Evolutionary conservation across 2,888 invertebrate species (phyloP), one percentile per base, ranked within the genome.

Genomic region (Euproctis similis): DNA sequence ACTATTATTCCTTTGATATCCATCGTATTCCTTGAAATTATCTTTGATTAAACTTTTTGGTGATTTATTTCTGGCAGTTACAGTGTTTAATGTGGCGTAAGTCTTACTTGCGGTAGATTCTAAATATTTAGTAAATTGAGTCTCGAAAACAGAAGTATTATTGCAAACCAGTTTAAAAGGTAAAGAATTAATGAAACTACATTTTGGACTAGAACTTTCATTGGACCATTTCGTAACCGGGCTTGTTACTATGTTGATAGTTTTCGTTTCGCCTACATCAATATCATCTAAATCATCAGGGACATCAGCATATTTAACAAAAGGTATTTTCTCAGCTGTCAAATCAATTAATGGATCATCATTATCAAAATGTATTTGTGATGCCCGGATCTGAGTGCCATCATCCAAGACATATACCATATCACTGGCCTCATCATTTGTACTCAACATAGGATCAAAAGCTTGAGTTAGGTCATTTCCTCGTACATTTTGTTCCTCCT

Each of bases 361-460:
- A 19, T 84, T 84, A 25, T 84, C 81, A 21, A 84, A 84, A 31
- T 84, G 81, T 52, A 84, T 84, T 47, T 82, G 84, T 0, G 84
- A 84, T 0, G 84, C 80, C 26, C 71, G 55, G 1, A 84, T 82
- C 44, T 84, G 78, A 2, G 84, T 84, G 1, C 84, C 84, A 30
- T 84, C 84, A 21, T 82, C 76, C 8, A 84, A 38, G 0, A 82
- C 65, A 25, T 82, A 84, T 0, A 76, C 64, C 34, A 71, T 43
- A 22, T 75, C 78, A 4, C 50, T 50, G 32, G 43, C 25, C 0
- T 28, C 46, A 26, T 59, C 55, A 13, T 62, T 50, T 12, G 51
- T 40, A 7, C 59, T 56, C 30, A 63, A 36, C 13, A 63, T 56
- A 50, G 56, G 55, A 6, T 71, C 59, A 28, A 59, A 58, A 30